Base-by-base conservation (phyloP, 2,797 vertebrate species). In the Catostomus latipinnis region DNA sequence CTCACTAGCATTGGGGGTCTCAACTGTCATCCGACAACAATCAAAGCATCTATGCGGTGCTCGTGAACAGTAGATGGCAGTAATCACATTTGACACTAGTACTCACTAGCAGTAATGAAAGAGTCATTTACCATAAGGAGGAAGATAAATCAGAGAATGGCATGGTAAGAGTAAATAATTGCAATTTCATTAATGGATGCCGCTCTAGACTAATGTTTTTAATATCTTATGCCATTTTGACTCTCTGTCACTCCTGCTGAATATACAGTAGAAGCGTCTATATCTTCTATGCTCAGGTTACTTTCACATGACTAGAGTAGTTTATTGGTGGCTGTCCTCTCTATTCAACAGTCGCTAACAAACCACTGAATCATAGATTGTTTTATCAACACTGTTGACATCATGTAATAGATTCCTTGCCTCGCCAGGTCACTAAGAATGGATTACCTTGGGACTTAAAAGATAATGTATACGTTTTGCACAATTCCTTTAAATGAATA, bases 311-410 rank as follows among this genome's bases (percentile, higher is more conserved):
- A 60, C 12, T 46, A 1, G 22, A 56, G 34, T 54, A 22, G 68
- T 12, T 69, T 48, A 71, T n/a, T 69, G 66, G n/a, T 53, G 11
- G 13, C 53, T 10, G 11, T 13, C 53, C 34, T 34, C 5, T 57
- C 8, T n/a, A 45, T 65, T 45, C 49, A 12, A 57, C 73, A 75
- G 11, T 65, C 11, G 62, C 18, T 52, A 11, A 52, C 18, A 52
- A 74, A 65, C 61, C 58, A 45, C 34, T 13, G 22, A 54, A 75
- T 66, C n/a, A 74, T 16, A 74, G 58, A 73, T 34, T 61, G 22
- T 73, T 50, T 34, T 60, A 61, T 73, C 16, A 62, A 62, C 57
- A 61, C 71, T 34, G 16, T 34, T 60, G 57, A 73, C 46, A 11
- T 6, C 34, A 74, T 60, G 12, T 13, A 75, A 54, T 56, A 8